phyloP scores from a whole-genome alignment of 2,888 invertebrate species.

The Ichneumoninae sp. region DNA sequence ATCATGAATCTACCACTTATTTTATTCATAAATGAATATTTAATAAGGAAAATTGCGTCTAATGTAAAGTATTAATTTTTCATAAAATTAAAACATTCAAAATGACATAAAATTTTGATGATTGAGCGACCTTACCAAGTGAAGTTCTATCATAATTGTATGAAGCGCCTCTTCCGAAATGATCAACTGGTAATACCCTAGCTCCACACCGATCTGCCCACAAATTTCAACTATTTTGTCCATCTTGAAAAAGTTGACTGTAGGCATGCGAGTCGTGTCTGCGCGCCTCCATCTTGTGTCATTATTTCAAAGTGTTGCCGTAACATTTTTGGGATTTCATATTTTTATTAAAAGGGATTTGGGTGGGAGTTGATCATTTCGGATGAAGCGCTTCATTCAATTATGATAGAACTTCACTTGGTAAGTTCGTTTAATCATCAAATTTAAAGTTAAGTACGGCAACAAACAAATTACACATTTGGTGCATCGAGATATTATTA shows the following conservation, averaged over 20 bases:
- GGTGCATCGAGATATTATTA: background rate
- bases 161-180: constrained; percentile 9
- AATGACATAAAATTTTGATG: too few species aligned
- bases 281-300: constrained; percentile 3
- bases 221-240: constrained; percentile 18
- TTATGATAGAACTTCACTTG: constrained; percentile 26
- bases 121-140: background rate
- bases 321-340: constrained; percentile 23
- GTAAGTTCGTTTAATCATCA: constrained; percentile 53
- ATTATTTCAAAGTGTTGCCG: constrained; percentile 48
- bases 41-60: too few species aligned
- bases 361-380: background rate
- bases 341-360: background rate
- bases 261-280: too few species aligned
- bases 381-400: too few species aligned
- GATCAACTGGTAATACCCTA: constrained; percentile 40
- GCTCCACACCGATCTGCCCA: constrained; percentile 40
- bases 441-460: constrained; percentile 53
- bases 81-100: too few species aligned
- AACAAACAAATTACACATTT: background rate
- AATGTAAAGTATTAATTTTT: too few species aligned
- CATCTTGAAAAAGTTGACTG: background rate
- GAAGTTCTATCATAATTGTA: background rate
- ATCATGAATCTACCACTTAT: too few species aligned
- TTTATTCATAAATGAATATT: too few species aligned